Conservation (phyloP, 2,888 invertebrate genomes). For the Brenthis hecate region DNA sequence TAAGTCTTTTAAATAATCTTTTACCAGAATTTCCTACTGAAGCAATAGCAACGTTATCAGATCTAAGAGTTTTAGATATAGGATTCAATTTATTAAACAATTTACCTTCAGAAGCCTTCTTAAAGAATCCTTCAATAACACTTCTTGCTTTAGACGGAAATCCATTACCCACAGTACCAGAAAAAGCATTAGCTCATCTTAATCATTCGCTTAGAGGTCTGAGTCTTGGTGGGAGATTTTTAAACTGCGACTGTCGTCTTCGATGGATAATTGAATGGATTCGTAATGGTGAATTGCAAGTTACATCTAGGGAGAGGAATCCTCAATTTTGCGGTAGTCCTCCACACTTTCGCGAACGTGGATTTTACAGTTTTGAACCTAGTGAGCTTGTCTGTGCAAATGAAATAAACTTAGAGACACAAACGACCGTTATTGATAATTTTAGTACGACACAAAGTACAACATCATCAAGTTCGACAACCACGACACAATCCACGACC, state of each 20-base stretch:
- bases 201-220: constrained; percentile 92
- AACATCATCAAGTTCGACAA: constrained; percentile 42
- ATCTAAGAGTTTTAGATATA: constrained; percentile 93
- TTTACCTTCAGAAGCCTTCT: constrained; percentile 90
- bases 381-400: constrained; percentile 86
- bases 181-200: constrained; percentile 88
- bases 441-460: constrained; percentile 47
- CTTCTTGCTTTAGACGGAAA: constrained; percentile 95
- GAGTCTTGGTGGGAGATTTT: constrained; percentile 93
- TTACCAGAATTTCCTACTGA: constrained; percentile 92
- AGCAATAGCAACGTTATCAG: constrained; percentile 89
- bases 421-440: constrained; percentile 43
- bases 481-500: constrained; percentile 51
- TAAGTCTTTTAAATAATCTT: constrained; percentile 94
- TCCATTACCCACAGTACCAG: constrained; percentile 92
- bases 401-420: constrained; percentile 58
- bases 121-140: constrained; percentile 91
- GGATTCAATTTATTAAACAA: constrained; percentile 94
- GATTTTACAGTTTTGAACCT: constrained; percentile 93
- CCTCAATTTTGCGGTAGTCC: constrained; percentile 96
- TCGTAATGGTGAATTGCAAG: constrained; percentile 92
- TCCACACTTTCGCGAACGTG: constrained; percentile 88
- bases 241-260: constrained; percentile 93
- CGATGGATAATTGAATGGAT: constrained; percentile 97
- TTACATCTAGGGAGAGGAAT: constrained; percentile 94